Conservation (phyloP, 2,113 vertebrate genomes). For the Phyllostomus hastatus region DNA sequence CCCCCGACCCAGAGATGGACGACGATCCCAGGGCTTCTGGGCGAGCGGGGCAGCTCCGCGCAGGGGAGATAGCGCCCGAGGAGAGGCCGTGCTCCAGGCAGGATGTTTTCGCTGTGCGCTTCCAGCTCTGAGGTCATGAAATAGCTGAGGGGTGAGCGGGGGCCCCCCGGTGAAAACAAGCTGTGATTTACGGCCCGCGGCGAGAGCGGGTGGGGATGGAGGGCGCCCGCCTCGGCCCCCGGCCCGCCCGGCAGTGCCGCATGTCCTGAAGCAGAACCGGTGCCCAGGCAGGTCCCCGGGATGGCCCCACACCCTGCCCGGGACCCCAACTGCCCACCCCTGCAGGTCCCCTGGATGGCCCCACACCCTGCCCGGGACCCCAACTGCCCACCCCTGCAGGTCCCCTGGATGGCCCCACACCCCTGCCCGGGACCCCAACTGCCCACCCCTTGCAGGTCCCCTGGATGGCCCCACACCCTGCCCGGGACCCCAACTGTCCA, state of each 20-base stretch:
- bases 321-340: not conserved
- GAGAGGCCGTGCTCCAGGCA: rapidly evolving
- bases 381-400: not conserved
- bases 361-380: too few species aligned
- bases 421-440: not conserved
- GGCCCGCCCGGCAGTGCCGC: not conserved
- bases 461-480: not conserved
- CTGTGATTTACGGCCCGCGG: not conserved
- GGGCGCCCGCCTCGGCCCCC: not conserved
- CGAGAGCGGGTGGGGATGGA: rapidly evolving
- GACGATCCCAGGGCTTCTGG: rapidly evolving
- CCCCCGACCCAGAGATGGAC: not conserved
- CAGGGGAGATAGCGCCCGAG: not conserved
- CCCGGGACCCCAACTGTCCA: not conserved
- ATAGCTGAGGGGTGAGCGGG: not conserved
- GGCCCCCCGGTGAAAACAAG: rapidly evolving
- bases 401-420: not conserved
- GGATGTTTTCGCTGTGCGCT: not conserved
- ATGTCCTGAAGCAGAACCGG: not conserved
- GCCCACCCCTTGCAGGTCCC: not conserved
- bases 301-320: not conserved
- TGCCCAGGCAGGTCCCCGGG: not conserved
- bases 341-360: too few species aligned
- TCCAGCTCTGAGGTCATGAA: not conserved
- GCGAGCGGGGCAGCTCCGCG: not conserved